A percentile compares a stretch with the other conserved stretches of the same genome.
phyloP scores from a whole-genome alignment of 2,888 invertebrate genomes.

The Scaptomyza caliginosa region DNA sequence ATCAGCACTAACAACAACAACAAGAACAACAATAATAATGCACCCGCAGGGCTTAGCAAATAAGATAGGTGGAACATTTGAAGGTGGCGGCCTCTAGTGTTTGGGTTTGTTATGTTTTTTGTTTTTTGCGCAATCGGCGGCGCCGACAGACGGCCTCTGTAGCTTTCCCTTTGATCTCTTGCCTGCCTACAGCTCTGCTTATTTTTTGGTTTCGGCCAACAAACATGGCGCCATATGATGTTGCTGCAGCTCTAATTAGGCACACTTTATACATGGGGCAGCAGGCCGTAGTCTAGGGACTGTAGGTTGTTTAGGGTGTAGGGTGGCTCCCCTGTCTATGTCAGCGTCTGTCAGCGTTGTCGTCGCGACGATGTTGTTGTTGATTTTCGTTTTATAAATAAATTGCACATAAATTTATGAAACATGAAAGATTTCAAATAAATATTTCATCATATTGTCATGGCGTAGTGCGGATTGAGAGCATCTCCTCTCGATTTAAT shows the following conservation, averaged over 20 bases:
- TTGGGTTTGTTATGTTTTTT: neutral
- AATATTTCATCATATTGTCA: slow-evolving; percentile 76
- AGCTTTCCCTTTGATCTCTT: slow-evolving; percentile 54
- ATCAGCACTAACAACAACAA: slow-evolving; percentile 2
- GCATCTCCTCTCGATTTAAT: slow-evolving; percentile 27
- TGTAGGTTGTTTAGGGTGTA: neutral
- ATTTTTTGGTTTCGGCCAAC: slow-evolving; percentile 51
- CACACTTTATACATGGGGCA: slow-evolving; percentile 56
- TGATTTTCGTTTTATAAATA: slow-evolving; percentile 67
- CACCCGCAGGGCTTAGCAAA: slow-evolving; percentile 17
- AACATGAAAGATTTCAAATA: slow-evolving; percentile 80
- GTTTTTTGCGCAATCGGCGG: slow-evolving; percentile 54
- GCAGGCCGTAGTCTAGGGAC: slow-evolving; percentile 2
- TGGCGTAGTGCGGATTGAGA: neutral
- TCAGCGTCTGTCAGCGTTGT: slow-evolving; percentile 55
- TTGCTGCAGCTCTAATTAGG: slow-evolving; percentile 73
- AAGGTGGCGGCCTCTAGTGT: slow-evolving; percentile 51
- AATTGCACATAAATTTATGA: slow-evolving; percentile 77
- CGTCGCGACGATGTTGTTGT: slow-evolving; percentile 32
- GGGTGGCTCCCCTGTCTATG: slow-evolving; percentile 8
- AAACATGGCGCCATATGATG: slow-evolving; percentile 66
- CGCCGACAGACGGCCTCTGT: slow-evolving; percentile 21
- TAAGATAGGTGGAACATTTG: slow-evolving; percentile 15
- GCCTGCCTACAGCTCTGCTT: neutral
- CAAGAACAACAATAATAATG: neutral